Percentiles rank a stretch among this genome's conserved stretches.
Evolutionary conservation across 2,113 vertebrate genomes (phyloP).

Genomic region (Pterocles burchelli): DNA sequence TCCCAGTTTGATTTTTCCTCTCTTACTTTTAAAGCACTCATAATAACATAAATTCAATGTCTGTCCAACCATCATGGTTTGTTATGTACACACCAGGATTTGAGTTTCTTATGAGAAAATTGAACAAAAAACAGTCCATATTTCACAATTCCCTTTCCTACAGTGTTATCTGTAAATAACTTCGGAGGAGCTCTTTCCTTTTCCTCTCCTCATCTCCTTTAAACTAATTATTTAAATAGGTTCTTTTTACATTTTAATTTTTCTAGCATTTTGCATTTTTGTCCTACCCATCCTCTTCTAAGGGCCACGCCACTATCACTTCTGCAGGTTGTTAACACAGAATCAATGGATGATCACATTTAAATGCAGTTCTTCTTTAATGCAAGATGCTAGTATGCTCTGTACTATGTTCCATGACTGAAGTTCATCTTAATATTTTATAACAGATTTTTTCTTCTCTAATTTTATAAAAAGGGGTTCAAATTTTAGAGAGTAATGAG

Average conservation of each 20-base stretch:
- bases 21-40: background rate
- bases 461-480: background rate
- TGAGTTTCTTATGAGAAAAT: slow-evolving; percentile 14
- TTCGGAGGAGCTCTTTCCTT: background rate
- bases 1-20: background rate
- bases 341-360: background rate
- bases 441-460: background rate
- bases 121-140: background rate
- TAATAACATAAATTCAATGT: background rate
- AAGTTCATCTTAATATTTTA: background rate
- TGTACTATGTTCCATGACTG: background rate
- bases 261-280: background rate
- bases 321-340: background rate
- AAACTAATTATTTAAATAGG: background rate
- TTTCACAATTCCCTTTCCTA: background rate
- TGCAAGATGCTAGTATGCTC: background rate
- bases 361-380: background rate
- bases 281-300: background rate
- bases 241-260: background rate
- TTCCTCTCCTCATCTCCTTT: background rate
- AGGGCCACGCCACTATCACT: background rate
- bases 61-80: background rate
- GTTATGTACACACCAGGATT: background rate
- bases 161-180: background rate
- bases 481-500: background rate